Evolutionary conservation across 2,888 invertebrate species (phyloP).

Genomic region (Platynereis dumerilii): DNA sequence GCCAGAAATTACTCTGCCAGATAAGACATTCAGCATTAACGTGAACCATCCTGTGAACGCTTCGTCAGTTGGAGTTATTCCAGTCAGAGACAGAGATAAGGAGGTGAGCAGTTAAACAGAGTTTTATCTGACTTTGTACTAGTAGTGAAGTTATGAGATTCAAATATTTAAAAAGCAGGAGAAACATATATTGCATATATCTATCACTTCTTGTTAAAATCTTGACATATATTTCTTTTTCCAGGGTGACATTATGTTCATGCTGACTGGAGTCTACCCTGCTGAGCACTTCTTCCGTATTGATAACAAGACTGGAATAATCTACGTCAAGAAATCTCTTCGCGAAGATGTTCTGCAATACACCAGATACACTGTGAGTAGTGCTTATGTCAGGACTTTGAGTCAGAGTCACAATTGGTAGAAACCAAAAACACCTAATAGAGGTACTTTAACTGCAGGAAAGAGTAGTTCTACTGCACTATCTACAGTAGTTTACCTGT

Average conservation of each 20-base stretch:
- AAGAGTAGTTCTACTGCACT: too few species aligned
- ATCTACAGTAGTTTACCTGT: too few species aligned
- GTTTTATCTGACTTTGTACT: too few species aligned
- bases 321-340: conserved; percentile 32
- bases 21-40: conserved; percentile 34
- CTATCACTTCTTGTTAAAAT: too few species aligned
- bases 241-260: conserved; percentile 42
- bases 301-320: conserved; percentile 29
- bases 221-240: conserved; percentile 28
- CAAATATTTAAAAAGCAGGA: too few species aligned
- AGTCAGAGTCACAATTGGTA: too few species aligned
- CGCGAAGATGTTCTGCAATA: conserved; percentile 32
- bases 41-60: conserved; percentile 40
- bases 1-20: conserved; percentile 41
- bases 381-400: too few species aligned
- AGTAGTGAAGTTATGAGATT: too few species aligned
- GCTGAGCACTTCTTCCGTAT: conserved; percentile 40
- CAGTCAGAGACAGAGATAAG: conserved; percentile 32
- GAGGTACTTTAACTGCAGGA: too few species aligned
- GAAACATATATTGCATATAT: too few species aligned
- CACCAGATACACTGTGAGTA: conserved; percentile 31
- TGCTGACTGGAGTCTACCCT: conserved; percentile 38
- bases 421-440: too few species aligned
- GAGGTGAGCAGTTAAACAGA: conserved; percentile 25
- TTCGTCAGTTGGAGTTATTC: conserved; percentile 25